Conservation (phyloP, 2,797 vertebrate genomes). For the Crenichthys baileyi region DNA sequence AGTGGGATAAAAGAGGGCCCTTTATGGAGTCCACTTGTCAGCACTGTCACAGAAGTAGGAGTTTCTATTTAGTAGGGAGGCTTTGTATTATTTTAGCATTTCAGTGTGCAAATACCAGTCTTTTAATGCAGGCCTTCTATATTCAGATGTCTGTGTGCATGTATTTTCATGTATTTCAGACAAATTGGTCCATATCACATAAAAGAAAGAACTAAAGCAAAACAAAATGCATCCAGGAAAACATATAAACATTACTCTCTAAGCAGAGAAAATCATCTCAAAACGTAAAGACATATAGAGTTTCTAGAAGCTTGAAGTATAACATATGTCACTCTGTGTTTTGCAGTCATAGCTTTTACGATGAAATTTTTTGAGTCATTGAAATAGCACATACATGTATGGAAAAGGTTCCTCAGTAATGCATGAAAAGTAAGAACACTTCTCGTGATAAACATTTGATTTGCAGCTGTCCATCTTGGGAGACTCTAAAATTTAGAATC, state of each 20-base stretch:
- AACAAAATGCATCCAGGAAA: not conserved
- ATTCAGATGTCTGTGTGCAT: not conserved
- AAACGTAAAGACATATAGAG: not conserved
- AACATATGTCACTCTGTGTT: not conserved
- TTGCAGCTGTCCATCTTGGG: not conserved
- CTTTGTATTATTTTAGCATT: slow-evolving; percentile 30
- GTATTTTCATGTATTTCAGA: not conserved
- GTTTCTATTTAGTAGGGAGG: slow-evolving; percentile 40
- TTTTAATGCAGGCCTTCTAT: not conserved
- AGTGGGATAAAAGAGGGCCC: slow-evolving; percentile 38
- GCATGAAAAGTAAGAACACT: not conserved
- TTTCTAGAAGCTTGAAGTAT: not conserved
- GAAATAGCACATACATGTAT: not conserved
- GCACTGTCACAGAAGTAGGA: slow-evolving; percentile 22
- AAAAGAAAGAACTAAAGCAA: not conserved
- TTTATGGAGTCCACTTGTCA: slow-evolving; percentile 39
- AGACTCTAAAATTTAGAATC: not conserved
- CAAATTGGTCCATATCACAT: not conserved
- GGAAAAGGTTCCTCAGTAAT: not conserved
- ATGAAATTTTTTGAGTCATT: not conserved
- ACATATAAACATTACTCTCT: not conserved
- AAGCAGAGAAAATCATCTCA: not conserved
- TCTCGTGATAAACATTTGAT: not conserved
- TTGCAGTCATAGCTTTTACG: not conserved
- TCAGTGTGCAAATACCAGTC: slow-evolving; percentile 28